Base-by-base conservation (phyloP, 2,888 invertebrate genomes). In the Lottia scabra region DNA sequence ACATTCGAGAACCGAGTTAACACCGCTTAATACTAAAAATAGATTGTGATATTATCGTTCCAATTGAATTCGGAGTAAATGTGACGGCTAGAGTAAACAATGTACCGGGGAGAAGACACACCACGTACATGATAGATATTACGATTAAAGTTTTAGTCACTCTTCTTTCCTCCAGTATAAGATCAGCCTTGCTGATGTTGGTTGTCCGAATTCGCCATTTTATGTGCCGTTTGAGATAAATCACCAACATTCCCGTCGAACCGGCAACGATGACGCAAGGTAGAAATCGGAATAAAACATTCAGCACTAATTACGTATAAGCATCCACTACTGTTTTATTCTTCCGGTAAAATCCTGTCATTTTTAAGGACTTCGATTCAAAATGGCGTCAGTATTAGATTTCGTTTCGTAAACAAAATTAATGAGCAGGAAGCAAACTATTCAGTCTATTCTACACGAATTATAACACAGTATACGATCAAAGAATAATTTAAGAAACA, bases 101-200 rank as follows among this genome's bases (percentile, higher is more conserved):
- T 10, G 48, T 68, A 12, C 67, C 67, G 13, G 67, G 67, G 2
- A 56, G 46, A 16, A 68, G 67, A 56, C 67, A 68, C 5, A 68
- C 38, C 27, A 68, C 67, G 56, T 68, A 68, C 30, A 68, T 46
- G 27, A 26, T 30, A 27, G 67, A 68, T 56, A 68, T 26, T 15
- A 38, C 67, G 13, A 68, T 30, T 19, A 68, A 56, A 30, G 56
- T 68, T 38, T 46, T 48, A 16, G 67, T 68, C n/a, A 68, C 15
- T 43, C 56, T 68, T 19, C 56, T 19, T 27, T 68, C 67, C 38
- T 68, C 56, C 19, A n/a, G 13, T 16, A 56, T 30, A 13, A 48
- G 27, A 19, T 68, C 67, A 26, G 48, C 56, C 27, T 56, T 68
- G 48, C 56, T 56, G 8, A 38, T n/a, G 5, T 56, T 38, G n/a